These are phyloP conservation scores for Caenorhabditis latens DNA, from an alignment of 1,140 invertebrate genomes.

Conservation along the genomic window DNA sequence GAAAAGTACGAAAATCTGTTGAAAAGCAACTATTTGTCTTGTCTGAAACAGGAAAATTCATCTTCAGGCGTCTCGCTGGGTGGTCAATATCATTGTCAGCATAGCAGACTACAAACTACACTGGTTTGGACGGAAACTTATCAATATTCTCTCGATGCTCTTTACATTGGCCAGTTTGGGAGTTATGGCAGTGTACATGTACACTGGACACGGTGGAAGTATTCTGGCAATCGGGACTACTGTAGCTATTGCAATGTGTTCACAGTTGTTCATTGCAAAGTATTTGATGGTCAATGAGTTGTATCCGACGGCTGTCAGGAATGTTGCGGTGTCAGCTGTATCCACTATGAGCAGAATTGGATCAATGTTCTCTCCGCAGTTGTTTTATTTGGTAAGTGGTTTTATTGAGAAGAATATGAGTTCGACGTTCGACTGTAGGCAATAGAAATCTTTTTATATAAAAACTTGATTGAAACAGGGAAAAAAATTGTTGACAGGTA, in stretches of 20 bases:
- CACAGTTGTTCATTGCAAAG: slow-evolving; percentile 65
- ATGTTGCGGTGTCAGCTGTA: slow-evolving; percentile 56
- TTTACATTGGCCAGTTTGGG: slow-evolving; percentile 27
- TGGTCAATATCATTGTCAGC: slow-evolving; percentile 42
- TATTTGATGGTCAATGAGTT: slow-evolving; percentile 62
- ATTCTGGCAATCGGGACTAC: background rate
- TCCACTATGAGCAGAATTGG: slow-evolving; percentile 62
- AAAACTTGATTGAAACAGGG: too few relatives aligned
- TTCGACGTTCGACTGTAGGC: too few relatives aligned
- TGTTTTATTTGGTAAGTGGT: slow-evolving; percentile 67
- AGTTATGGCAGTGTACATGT: slow-evolving; percentile 29
- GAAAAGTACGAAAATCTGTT: too few relatives aligned
- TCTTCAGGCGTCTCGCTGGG: slow-evolving; percentile 37
- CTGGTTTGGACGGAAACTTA: slow-evolving; percentile 58
- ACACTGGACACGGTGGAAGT: background rate
- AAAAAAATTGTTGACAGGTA: too few relatives aligned
- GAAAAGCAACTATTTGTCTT: too few relatives aligned
- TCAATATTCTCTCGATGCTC: slow-evolving; percentile 39
- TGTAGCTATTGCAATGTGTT: background rate
- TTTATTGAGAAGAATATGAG: too few relatives aligned
- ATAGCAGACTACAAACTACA: slow-evolving; percentile 48
- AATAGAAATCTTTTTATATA: too few relatives aligned
- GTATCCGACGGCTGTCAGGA: slow-evolving; percentile 65
- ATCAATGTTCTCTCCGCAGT: slow-evolving; percentile 59
- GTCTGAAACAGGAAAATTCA: too few relatives aligned